These are phyloP conservation scores for Ichneumoninae sp. DNA, from an alignment of 2,888 invertebrate species.

Conservation along the genomic window DNA sequence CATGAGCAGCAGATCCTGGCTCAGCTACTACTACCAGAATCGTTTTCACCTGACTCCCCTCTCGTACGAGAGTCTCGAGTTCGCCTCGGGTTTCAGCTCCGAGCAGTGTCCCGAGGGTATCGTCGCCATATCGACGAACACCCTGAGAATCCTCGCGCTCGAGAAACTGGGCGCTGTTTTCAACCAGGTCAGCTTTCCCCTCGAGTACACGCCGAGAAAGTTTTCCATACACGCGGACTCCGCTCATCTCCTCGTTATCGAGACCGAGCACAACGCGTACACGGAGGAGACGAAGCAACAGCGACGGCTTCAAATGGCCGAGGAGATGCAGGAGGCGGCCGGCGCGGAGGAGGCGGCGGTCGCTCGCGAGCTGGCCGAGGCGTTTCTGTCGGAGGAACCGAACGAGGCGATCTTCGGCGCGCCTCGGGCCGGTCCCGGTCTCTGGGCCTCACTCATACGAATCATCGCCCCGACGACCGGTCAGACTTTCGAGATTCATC, in stretches of 20 bases:
- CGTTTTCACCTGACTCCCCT: constrained; percentile 97
- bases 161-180: constrained; percentile 99
- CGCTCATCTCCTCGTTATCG: constrained; percentile 95
- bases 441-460: constrained; percentile 97
- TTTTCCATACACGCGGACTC: constrained; percentile 97
- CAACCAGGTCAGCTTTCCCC: constrained; percentile 96
- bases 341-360: constrained; percentile 97
- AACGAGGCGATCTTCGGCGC: constrained; percentile 98
- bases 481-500: constrained; percentile 90
- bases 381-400: constrained; percentile 96
- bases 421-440: constrained; percentile 97
- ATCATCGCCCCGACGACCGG: constrained; percentile 94
- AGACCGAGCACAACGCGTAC: constrained; percentile 99
- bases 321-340: constrained; percentile 99
- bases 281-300: constrained; percentile 98
- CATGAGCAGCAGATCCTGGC: constrained; percentile 98
- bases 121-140: constrained; percentile 99
- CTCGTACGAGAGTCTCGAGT: constrained; percentile 98
- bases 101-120: constrained; percentile 99
- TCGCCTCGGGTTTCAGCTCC: constrained; percentile 97
- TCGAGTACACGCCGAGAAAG: constrained; percentile 98
- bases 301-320: constrained; percentile 97
- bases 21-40: constrained; percentile 99
- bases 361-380: constrained; percentile 98
- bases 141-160: constrained; percentile 97